These are phyloP conservation scores for Gymnoscopelus braueri DNA, from an alignment of 2,797 vertebrate species.

Conservation along the genomic window DNA sequence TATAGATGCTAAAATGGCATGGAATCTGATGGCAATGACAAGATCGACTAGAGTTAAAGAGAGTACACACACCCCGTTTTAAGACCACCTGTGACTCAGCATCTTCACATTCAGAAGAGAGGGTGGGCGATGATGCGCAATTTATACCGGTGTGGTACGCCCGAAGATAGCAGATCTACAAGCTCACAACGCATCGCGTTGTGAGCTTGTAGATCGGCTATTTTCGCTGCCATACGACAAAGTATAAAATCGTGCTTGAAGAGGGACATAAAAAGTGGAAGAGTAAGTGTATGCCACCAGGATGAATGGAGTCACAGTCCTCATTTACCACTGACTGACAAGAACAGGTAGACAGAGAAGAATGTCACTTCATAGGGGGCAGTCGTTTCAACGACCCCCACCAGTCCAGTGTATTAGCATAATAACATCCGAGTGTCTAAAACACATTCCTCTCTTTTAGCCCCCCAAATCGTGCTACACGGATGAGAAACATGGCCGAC, in stretches of 20 bases:
- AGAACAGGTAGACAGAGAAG: constrained; percentile 39
- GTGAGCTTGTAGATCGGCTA: no score
- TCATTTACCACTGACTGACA: constrained; percentile 51
- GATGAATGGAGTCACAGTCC: constrained; percentile 64
- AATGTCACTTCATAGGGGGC: constrained; percentile 27
- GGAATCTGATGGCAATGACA: constrained; percentile 21
- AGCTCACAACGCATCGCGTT: no score
- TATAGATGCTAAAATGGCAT: constrained; percentile 55
- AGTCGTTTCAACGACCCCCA: constrained; percentile 31
- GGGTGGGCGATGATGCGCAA: neutral
- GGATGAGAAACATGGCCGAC: constrained; percentile 30
- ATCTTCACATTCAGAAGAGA: constrained; percentile 71
- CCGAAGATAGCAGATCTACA: no score
- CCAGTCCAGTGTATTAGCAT: constrained; percentile 70
- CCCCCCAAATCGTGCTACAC: constrained; percentile 49
- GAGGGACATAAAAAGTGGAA: constrained; percentile 5
- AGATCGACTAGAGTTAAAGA: constrained; percentile 19
- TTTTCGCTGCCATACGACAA: no score
- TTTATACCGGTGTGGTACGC: no score
- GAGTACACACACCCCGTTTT: constrained; percentile 35
- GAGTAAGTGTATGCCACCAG: constrained; percentile 35
- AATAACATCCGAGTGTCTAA: constrained; percentile 6
- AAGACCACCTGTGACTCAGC: constrained; percentile 54
- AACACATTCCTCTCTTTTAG: constrained; percentile 38
- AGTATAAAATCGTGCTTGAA: no score